phyloP scores from a whole-genome alignment of 2,113 vertebrate genomes.

The Takifugu flavidus region DNA sequence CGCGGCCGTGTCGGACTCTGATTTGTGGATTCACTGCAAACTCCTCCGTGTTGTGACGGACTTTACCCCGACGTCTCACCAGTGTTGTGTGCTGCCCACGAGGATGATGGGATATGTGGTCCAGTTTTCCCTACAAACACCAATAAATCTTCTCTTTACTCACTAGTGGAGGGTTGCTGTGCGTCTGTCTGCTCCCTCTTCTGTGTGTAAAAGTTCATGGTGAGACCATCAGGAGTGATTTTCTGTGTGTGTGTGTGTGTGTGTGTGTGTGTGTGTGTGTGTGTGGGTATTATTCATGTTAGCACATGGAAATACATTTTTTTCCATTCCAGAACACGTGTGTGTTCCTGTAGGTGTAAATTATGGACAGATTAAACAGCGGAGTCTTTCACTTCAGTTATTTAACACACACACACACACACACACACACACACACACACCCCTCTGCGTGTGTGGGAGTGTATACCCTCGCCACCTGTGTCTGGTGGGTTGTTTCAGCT shows the following conservation, averaged over 20 bases:
- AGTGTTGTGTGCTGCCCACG: conserved; percentile 66
- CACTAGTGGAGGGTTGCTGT: conserved; percentile 49
- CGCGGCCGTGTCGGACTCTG: conserved; percentile 59
- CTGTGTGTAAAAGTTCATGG: neutral
- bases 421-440: conserved; percentile 3
- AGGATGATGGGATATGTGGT: conserved; percentile 66
- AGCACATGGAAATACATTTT: neutral
- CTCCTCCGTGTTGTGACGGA: conserved; percentile 68
- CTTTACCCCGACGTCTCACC: conserved; percentile 58
- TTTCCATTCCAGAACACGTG: neutral
- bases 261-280: conserved; percentile 10
- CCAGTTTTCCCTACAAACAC: conserved; percentile 59
- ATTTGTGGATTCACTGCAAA: conserved; percentile 66
- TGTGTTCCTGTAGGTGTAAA: conserved; percentile 30
- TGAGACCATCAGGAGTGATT: too few species aligned
- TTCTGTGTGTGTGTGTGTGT: neutral
- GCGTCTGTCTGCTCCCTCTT: conserved; percentile 26
- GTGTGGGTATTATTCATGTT: neutral
- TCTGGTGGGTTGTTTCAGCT: conserved; percentile 58
- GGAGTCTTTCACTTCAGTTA: conserved; percentile 27
- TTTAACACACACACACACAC: conserved; percentile 24
- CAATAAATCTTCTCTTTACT: conserved; percentile 75
- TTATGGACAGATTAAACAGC: conserved; percentile 10
- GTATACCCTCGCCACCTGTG: conserved; percentile 45
- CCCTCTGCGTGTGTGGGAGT: conserved; percentile 30